A percentile compares a stretch with the other conserved stretches of the same genome.
Conservation (phyloP, 2,888 invertebrate species). For the Nysson spinosus region DNA sequence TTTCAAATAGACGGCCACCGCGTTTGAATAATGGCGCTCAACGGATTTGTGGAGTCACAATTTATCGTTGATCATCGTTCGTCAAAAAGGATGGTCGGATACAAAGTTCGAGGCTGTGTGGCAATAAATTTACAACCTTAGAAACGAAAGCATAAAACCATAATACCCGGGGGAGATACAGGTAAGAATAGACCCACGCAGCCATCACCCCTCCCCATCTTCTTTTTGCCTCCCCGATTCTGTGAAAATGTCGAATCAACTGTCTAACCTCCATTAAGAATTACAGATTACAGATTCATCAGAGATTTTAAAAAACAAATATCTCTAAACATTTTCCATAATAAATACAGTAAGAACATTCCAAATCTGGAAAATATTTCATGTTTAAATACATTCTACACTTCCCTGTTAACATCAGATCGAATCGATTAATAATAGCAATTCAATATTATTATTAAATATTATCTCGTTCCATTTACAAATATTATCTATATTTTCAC, state of each 20-base stretch:
- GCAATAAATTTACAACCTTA: conserved; percentile 71
- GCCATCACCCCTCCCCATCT: conserved; percentile 2
- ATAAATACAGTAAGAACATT: too few species aligned
- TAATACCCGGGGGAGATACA: conserved; percentile 29
- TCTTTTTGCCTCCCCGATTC: conserved; percentile 14
- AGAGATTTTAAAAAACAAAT: too few species aligned
- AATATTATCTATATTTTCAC: too few species aligned
- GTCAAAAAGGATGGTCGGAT: conserved; percentile 65
- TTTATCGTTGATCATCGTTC: conserved; percentile 73
- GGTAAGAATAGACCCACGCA: conserved; percentile 4
- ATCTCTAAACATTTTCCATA: too few species aligned
- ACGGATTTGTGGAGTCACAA: conserved; percentile 71
- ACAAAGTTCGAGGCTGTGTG: conserved; percentile 66
- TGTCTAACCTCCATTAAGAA: not conserved
- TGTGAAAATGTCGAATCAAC: not conserved
- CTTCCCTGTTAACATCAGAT: too few species aligned
- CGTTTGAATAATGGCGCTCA: conserved; percentile 66
- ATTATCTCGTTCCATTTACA: too few species aligned
- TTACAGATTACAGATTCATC: too few species aligned
- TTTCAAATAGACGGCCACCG: conserved; percentile 69
- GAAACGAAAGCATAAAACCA: conserved; percentile 65
- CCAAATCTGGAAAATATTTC: too few species aligned
- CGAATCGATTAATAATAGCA: too few species aligned
- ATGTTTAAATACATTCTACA: too few species aligned
- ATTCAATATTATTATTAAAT: too few species aligned